Evolutionary conservation across 2,797 vertebrate genomes (phyloP).

Genomic region (Naso thynnoides): DNA sequence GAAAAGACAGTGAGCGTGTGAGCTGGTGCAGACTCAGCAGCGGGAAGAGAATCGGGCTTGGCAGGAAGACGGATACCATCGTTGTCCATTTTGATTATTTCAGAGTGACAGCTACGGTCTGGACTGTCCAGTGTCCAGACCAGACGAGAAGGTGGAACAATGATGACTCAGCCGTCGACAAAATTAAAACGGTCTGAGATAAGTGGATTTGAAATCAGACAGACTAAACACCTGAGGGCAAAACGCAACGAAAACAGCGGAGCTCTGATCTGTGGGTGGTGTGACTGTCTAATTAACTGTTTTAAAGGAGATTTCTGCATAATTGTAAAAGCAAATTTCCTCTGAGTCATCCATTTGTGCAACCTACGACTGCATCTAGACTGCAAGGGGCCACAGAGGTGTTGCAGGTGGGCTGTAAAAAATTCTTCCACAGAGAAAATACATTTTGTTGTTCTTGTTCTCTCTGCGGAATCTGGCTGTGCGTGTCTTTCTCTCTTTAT

Average conservation of each 20-base stretch:
- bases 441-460: no score
- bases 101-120: not conserved
- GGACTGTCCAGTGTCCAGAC: not conserved
- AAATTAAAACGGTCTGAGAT: not conserved
- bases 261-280: not conserved
- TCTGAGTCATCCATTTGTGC: constrained; percentile 6
- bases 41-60: not conserved
- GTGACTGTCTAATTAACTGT: not conserved
- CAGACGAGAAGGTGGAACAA: not conserved
- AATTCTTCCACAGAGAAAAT: no score
- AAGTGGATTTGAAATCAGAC: not conserved
- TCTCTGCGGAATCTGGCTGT: no score
- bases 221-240: not conserved
- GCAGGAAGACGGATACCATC: not conserved
- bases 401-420: no score
- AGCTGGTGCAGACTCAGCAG: constrained; percentile 29
- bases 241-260: not conserved
- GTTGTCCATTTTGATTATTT: constrained; percentile 31
- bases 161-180: constrained; percentile 13
- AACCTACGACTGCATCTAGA: no score
- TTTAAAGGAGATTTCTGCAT: not conserved
- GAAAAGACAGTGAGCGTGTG: not conserved
- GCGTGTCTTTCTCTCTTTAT: no score
- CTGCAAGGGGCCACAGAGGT: no score
- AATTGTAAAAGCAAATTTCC: not conserved